These are phyloP conservation scores for Microcebus tavaratra DNA, from an alignment of 2,113 vertebrate species.

Conservation along the genomic window DNA sequence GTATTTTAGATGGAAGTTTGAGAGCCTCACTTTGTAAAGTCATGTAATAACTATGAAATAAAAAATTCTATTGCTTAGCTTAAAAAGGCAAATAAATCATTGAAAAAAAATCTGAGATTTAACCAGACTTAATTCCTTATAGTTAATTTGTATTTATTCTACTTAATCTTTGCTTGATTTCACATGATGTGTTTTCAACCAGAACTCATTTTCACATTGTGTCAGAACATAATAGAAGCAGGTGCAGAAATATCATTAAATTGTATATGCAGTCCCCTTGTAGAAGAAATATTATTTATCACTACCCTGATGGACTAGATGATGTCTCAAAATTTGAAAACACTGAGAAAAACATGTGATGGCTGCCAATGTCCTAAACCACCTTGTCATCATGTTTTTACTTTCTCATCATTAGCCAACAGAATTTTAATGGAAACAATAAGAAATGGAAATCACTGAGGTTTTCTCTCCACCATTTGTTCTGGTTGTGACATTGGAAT, in stretches of 20 bases:
- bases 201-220: conserved; percentile 6
- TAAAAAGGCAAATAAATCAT: conserved; percentile 26
- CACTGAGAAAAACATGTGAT: not conserved
- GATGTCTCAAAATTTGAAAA: not conserved
- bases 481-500: not conserved
- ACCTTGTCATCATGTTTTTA: not conserved
- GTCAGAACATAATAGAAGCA: not conserved
- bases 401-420: conserved; percentile 19
- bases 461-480: not conserved
- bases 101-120: not conserved
- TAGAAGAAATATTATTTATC: not conserved
- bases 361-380: not conserved
- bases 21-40: not conserved
- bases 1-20: not conserved
- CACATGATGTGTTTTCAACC: not conserved
- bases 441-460: not conserved
- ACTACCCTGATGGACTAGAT: not conserved
- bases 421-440: conserved; percentile 19
- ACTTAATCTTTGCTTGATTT: not conserved
- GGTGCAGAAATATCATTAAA: not conserved
- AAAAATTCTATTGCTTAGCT: not conserved
- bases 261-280: not conserved
- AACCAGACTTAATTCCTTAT: not conserved
- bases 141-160: conserved; percentile 14
- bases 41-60: not conserved